phyloP scores from a whole-genome alignment of 2,888 invertebrate species.

The Coecobrya sp. region DNA sequence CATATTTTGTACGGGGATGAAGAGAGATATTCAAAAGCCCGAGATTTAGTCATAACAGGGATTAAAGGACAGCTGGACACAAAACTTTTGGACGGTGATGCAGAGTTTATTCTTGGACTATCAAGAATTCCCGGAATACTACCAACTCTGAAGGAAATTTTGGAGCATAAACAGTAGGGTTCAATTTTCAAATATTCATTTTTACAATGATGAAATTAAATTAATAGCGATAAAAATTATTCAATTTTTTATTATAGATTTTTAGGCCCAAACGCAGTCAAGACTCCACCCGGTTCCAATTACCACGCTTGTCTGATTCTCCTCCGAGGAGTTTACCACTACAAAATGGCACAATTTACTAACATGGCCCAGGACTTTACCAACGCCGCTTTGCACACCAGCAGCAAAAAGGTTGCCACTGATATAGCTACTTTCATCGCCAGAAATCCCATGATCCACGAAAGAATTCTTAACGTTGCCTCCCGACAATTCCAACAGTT shows the following conservation, averaged over 20 bases:
- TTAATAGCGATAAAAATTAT: neutral
- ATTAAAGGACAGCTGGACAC: neutral
- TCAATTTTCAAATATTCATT: neutral
- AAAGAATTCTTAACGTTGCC: neutral
- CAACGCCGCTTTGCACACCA: neutral
- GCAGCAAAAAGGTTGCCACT: neutral
- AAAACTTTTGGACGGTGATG: neutral
- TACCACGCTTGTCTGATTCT: neutral
- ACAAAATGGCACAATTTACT: neutral
- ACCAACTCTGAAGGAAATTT: neutral
- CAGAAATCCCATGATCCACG: slow-evolving; percentile 17
- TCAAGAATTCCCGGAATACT: slow-evolving; percentile 8
- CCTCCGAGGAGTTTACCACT: slow-evolving; percentile 36
- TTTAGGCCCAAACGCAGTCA: neutral
- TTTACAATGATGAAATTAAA: too few relatives aligned
- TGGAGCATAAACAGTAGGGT: neutral
- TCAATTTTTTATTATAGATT: neutral
- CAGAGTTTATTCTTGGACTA: neutral
- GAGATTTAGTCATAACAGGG: neutral
- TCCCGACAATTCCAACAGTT: slow-evolving; percentile 7
- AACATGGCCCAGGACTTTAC: slow-evolving; percentile 25
- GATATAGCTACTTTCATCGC: neutral
- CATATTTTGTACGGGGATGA: slow-evolving; percentile 15
- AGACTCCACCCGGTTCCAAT: neutral
- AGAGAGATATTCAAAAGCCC: neutral